phyloP scores from a whole-genome alignment of 2,888 invertebrate species.

The Erpobdella octoculata region DNA sequence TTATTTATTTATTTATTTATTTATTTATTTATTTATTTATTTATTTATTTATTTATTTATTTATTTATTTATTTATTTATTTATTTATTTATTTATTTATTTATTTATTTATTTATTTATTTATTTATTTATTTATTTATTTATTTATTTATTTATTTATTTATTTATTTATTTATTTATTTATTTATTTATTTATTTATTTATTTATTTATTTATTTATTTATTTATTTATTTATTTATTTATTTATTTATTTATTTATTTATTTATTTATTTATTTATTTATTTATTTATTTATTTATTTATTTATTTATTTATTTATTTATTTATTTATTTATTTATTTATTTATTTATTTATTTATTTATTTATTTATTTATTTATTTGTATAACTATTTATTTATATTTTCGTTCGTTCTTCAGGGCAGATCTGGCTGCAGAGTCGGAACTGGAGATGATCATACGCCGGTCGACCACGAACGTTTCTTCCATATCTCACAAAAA shows the following conservation, averaged over 20 bases:
- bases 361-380: neutral
- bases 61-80: too few species aligned
- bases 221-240: too few species aligned
- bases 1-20: neutral
- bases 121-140: too few species aligned
- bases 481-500: neutral
- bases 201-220: too few species aligned
- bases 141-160: too few species aligned
- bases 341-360: neutral
- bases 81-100: too few species aligned
- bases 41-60: too few species aligned
- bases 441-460: conserved; percentile 21
- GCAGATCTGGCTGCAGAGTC: neutral
- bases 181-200: too few species aligned
- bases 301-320: neutral
- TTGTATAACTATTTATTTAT: neutral
- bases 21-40: neutral
- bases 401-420: conserved; percentile 8
- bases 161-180: too few species aligned
- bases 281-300: neutral
- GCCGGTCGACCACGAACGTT: conserved; percentile 13
- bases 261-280: neutral
- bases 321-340: neutral
- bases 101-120: too few species aligned
- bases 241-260: neutral